These are phyloP conservation scores for Leptinotarsa texana DNA, from an alignment of 1,140 invertebrate genomes.

Conservation along the genomic window DNA sequence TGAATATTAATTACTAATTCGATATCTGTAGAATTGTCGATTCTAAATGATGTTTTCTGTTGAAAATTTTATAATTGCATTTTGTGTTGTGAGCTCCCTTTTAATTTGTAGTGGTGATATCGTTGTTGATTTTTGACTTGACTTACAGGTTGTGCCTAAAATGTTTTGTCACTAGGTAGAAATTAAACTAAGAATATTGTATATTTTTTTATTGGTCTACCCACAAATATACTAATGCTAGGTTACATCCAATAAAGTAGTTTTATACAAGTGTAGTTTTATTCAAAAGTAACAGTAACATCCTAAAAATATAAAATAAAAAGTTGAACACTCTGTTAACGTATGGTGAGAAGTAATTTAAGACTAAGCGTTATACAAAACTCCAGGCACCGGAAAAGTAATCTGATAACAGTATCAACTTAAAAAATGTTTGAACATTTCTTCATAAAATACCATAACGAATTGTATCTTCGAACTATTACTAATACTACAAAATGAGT, in stretches of 20 bases:
- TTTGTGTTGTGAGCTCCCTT: too few relatives aligned
- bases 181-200: slow-evolving; percentile 24
- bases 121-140: slow-evolving; percentile 8
- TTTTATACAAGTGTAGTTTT: background rate
- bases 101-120: too few relatives aligned
- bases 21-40: too few relatives aligned
- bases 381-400: background rate
- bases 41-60: too few relatives aligned
- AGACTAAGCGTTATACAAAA: background rate
- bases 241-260: slow-evolving; percentile 21
- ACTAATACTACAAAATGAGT: too few relatives aligned
- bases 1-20: too few relatives aligned
- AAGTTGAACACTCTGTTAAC: background rate
- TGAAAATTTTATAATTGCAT: too few relatives aligned
- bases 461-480: too few relatives aligned
- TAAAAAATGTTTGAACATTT: background rate
- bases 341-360: background rate
- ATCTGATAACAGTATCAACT: background rate
- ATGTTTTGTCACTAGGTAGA: slow-evolving; percentile 22
- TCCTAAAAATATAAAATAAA: background rate
- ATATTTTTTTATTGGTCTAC: slow-evolving; percentile 30
- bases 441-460: background rate
- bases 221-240: slow-evolving; percentile 16
- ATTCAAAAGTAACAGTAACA: background rate
- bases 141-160: slow-evolving; percentile 35